Evolutionary conservation across 2,113 vertebrate species (phyloP).

Genomic region (Oncorhynchus nerka): DNA sequence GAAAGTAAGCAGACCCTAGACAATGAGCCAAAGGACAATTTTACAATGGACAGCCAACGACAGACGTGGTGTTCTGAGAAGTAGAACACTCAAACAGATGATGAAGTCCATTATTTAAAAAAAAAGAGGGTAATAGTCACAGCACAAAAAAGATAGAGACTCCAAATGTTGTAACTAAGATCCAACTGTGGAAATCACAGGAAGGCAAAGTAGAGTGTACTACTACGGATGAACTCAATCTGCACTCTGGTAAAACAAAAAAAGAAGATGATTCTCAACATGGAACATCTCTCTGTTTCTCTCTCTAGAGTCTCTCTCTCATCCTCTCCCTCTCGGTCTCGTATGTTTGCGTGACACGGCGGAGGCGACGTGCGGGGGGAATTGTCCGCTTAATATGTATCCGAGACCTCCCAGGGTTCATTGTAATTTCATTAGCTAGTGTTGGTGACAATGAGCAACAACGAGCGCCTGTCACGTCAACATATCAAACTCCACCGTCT

Average conservation of each 20-base stretch:
- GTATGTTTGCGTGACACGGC: background rate
- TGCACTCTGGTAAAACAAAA: background rate
- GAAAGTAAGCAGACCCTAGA: too few relatives aligned
- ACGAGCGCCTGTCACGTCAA: slow-evolving; percentile 44
- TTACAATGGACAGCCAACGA: too few relatives aligned
- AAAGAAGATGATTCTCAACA: background rate
- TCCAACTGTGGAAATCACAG: too few relatives aligned
- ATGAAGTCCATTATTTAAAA: too few relatives aligned
- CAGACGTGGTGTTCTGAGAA: too few relatives aligned
- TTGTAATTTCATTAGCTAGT: slow-evolving; percentile 70
- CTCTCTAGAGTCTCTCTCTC: too few relatives aligned
- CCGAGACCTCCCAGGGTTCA: slow-evolving; percentile 54
- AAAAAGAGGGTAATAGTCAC: background rate
- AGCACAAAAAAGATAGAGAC: background rate
- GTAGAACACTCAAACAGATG: too few relatives aligned
- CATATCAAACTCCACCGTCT: slow-evolving; percentile 52
- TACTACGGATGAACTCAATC: background rate
- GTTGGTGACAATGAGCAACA: slow-evolving; percentile 44
- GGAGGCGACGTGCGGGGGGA: slow-evolving; percentile 15
- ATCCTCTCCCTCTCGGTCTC: background rate
- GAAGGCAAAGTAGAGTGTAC: background rate
- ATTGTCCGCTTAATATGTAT: slow-evolving; percentile 16
- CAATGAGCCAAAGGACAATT: too few relatives aligned
- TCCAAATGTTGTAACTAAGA: too few relatives aligned
- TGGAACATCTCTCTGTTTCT: background rate